phyloP scores from a whole-genome alignment of 1,140 invertebrate species.

The Thaumetopoea pityocampa region DNA sequence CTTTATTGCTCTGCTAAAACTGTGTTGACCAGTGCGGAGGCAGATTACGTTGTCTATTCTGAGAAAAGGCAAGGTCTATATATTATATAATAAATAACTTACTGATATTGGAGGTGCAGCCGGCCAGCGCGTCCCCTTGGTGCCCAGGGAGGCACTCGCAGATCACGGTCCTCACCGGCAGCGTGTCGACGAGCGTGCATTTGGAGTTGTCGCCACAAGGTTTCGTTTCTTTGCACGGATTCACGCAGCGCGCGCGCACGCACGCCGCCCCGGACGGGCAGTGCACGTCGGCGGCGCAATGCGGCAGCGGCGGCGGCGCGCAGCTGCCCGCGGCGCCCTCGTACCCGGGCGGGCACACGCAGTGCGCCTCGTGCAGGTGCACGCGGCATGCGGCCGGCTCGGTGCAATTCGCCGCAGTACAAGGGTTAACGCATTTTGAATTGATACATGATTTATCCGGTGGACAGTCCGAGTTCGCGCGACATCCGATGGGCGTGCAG shows the following conservation, averaged over 20 bases:
- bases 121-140: conserved; percentile 86
- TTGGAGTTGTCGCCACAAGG: conserved; percentile 89
- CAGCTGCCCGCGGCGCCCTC: conserved; percentile 83
- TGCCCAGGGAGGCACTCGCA: conserved; percentile 92
- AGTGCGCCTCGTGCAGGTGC: conserved; percentile 85
- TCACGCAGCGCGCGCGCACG: conserved; percentile 86
- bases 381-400: conserved; percentile 84
- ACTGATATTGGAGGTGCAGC: conserved; percentile 83
- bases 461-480: conserved; percentile 85
- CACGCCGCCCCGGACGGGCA: conserved; percentile 90
- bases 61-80: too few species aligned
- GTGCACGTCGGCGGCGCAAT: conserved; percentile 86
- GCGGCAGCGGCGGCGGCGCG: conserved; percentile 75
- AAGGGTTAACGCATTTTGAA: conserved; percentile 86
- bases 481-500: conserved; percentile 86
- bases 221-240: conserved; percentile 87
- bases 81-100: conserved; percentile 28
- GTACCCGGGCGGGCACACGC: conserved; percentile 87
- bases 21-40: too few species aligned
- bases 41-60: too few species aligned
- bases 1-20: too few species aligned
- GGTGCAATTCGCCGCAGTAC: conserved; percentile 81
- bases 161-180: conserved; percentile 90
- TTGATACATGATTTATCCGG: conserved; percentile 87
- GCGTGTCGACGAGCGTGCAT: conserved; percentile 88